These are phyloP conservation scores for Monomorium pharaonis DNA, from an alignment of 1,140 invertebrate genomes.

Conservation along the genomic window DNA sequence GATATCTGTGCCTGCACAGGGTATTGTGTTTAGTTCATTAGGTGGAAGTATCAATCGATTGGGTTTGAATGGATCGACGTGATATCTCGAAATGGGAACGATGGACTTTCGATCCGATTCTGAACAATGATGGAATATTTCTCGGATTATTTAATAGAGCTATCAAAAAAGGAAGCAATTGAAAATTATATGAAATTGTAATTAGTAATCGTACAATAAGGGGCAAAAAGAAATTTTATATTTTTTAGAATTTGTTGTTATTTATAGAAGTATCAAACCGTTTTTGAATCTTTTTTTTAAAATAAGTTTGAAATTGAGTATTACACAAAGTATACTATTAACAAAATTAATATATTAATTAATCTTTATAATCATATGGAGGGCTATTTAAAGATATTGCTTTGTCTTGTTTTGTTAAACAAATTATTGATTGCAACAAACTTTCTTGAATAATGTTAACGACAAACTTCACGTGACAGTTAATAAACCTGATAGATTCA, in stretches of 20 bases:
- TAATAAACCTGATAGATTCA: not conserved
- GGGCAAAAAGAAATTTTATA: not conserved
- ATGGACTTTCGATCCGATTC: not conserved
- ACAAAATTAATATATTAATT: not conserved
- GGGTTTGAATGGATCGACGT: not conserved
- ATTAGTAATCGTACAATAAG: not conserved
- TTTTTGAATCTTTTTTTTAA: not conserved
- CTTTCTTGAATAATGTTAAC: not conserved
- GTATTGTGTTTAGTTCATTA: slow-evolving; percentile 45
- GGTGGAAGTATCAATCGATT: slow-evolving; percentile 23
- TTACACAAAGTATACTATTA: not conserved
- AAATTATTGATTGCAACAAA: not conserved
- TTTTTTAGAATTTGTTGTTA: not conserved
- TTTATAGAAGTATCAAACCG: not conserved
- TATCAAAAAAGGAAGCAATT: not conserved
- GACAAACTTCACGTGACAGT: not conserved
- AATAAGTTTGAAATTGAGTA: not conserved
- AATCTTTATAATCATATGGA: not conserved
- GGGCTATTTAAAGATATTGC: not conserved
- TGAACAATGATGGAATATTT: slow-evolving; percentile 2
- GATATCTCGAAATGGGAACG: slow-evolving; percentile 1
- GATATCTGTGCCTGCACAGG: not conserved
- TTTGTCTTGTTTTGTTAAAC: not conserved
- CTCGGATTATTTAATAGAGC: not conserved
- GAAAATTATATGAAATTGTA: not conserved